A percentile compares a stretch with the other conserved stretches of the same genome.
phyloP scores from a whole-genome alignment of 2,888 invertebrate species.

The Schizotus pectinicornis region DNA sequence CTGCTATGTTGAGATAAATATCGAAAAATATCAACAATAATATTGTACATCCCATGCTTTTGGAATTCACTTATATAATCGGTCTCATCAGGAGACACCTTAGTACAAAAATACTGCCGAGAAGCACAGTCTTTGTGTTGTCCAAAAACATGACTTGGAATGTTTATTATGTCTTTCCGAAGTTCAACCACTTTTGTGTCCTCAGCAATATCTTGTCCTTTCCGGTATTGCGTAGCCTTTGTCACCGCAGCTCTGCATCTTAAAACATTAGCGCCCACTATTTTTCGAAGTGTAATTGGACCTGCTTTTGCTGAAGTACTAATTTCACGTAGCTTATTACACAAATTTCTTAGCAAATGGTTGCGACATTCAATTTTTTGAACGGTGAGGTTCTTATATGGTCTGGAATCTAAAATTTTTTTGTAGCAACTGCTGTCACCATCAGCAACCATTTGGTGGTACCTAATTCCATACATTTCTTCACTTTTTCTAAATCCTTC shows the following conservation, averaged over 20 bases:
- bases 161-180: slow-evolving; percentile 3
- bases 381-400: slow-evolving; percentile 7
- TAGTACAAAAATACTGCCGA: too few relatives aligned
- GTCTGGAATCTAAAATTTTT: slow-evolving; percentile 9
- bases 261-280: not conserved
- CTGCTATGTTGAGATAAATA: not conserved
- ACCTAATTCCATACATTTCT: slow-evolving; percentile 6
- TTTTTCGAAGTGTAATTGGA: not conserved
- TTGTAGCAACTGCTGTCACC: slow-evolving; percentile 10
- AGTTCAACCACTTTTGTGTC: too few relatives aligned
- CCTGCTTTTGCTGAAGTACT: not conserved
- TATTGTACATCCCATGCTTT: not conserved
- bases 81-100: too few relatives aligned
- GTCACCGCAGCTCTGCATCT: not conserved
- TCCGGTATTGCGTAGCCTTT: not conserved
- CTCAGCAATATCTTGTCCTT: not conserved
- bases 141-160: slow-evolving; percentile 2
- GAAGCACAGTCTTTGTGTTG: slow-evolving; percentile 4
- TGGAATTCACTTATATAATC: too few relatives aligned
- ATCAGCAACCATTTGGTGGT: slow-evolving; percentile 9
- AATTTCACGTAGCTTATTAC: slow-evolving; percentile 1
- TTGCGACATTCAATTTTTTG: slow-evolving; percentile 12
- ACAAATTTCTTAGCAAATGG: slow-evolving; percentile 11
- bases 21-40: not conserved
- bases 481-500: slow-evolving; percentile 10